Conservation (phyloP, 2,113 vertebrate species). For the Amia ocellicauda region DNA sequence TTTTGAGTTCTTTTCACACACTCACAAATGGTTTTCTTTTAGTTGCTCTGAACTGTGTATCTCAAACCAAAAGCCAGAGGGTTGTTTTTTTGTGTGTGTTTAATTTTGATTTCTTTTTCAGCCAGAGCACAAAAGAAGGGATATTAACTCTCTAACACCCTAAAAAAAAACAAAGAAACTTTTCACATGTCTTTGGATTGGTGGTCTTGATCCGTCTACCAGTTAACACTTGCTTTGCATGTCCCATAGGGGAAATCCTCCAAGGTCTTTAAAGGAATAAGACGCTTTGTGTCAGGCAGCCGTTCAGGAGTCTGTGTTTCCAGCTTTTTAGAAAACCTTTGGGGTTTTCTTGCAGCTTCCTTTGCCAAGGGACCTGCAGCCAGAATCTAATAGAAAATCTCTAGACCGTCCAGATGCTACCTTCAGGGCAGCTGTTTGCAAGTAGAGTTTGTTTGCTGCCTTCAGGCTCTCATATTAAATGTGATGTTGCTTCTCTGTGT, state of each 20-base stretch:
- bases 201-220: constrained; percentile 2
- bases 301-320: constrained; percentile 5
- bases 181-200: neutral
- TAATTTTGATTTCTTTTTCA: too few relatives aligned
- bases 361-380: neutral
- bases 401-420: neutral
- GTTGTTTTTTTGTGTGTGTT: too few relatives aligned
- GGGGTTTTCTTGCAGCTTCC: too few relatives aligned
- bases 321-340: neutral
- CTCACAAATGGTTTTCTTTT: too few relatives aligned
- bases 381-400: neutral
- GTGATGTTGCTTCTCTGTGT: neutral
- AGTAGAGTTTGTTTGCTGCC: neutral
- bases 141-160: too few relatives aligned
- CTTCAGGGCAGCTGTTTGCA: neutral
- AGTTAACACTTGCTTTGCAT: neutral
- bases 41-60: too few relatives aligned
- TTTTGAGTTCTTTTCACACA: too few relatives aligned
- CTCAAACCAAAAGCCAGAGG: too few relatives aligned
- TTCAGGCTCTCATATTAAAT: constrained; percentile 10
- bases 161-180: too few relatives aligned
- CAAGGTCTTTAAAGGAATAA: neutral
- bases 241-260: constrained; percentile 3
- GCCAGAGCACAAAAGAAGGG: too few relatives aligned
- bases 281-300: constrained; percentile 1